Conservation (phyloP, 1,140 invertebrate genomes). For the Oncopodura yosiiana region DNA sequence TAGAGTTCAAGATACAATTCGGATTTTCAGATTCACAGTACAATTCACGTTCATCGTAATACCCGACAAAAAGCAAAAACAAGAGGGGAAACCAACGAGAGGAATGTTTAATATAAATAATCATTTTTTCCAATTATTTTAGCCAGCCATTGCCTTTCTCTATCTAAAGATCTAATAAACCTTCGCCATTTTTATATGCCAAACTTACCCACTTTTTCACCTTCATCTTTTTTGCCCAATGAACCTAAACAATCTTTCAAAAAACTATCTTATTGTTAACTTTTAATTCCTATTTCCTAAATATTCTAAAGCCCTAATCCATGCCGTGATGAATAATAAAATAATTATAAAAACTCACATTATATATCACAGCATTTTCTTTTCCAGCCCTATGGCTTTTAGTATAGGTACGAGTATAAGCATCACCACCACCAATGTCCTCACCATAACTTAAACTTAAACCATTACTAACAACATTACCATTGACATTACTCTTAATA, state of each 20-base stretch:
- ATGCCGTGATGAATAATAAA: no score
- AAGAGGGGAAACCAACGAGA: conserved; percentile 29
- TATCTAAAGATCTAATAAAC: background rate
- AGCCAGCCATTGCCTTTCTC: background rate
- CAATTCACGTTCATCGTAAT: conserved; percentile 14
- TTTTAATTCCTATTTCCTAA: no score
- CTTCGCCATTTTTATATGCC: background rate
- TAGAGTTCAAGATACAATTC: conserved; percentile 1
- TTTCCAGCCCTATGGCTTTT: conserved; percentile 13
- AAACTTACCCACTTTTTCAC: background rate
- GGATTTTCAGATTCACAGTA: conserved; percentile 11
- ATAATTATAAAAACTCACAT: conserved; percentile 15
- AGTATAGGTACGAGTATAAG: background rate
- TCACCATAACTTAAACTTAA: background rate
- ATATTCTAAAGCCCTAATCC: no score
- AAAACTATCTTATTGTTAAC: no score
- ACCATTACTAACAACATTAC: background rate
- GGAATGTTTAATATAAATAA: conserved; percentile 15
- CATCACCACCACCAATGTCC: background rate
- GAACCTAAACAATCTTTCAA: no score
- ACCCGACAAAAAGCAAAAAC: conserved; percentile 25
- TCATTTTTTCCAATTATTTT: background rate
- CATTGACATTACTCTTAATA: conserved; percentile 6
- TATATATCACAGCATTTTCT: conserved; percentile 27
- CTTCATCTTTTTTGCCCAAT: background rate